Evolutionary conservation across 2,797 vertebrate genomes (phyloP), one percentile per base, ranked within the genome.

Genomic region (Sebastes goodei): DNA sequence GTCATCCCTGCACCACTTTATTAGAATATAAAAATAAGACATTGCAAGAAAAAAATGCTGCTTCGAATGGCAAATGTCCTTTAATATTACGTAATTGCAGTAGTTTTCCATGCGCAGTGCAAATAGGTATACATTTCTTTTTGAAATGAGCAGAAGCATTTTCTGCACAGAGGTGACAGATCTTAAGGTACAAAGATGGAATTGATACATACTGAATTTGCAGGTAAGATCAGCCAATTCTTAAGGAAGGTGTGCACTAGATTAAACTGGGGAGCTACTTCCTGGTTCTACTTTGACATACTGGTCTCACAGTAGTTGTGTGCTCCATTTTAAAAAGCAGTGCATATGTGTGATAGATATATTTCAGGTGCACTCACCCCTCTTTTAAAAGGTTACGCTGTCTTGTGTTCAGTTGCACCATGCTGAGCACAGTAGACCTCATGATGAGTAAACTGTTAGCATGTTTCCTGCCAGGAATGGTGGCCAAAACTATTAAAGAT

Each of bases 41-140:
- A 57, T 42, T 42, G 15, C 42, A 33, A 68, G 30, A 33, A 76
- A 7, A 64, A 71, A 46, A 30, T 59, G 20, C 10, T 25, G 12
- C 10, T 53, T 32, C 56, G 71, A 9, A 63, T 29, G 42, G 61
- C 46, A 76, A 77, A 61, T 21, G 9, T 62, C 30, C 49, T 32
- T 56, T 38, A 63, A 49, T 62, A 38, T 67, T 0, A 67, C n/a
- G 67, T 11, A 42, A 17, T 71, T 74, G n/a, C 66, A 66, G 81
- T 52, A 38, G 32, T 57, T 67, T 62, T 69, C 52, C 81, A 83
- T 70, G 66, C 17, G 3, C 66, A 78, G 55, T 67, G 81, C 66
- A 71, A 66, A 62, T 35, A 62, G 9, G 14, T 67, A 25, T 23
- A 57, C 29, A 66, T 66, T 27, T 27, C 4, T 27, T 21, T 71